Conservation (phyloP, 2,113 vertebrate genomes). For the Mugil cephalus region DNA sequence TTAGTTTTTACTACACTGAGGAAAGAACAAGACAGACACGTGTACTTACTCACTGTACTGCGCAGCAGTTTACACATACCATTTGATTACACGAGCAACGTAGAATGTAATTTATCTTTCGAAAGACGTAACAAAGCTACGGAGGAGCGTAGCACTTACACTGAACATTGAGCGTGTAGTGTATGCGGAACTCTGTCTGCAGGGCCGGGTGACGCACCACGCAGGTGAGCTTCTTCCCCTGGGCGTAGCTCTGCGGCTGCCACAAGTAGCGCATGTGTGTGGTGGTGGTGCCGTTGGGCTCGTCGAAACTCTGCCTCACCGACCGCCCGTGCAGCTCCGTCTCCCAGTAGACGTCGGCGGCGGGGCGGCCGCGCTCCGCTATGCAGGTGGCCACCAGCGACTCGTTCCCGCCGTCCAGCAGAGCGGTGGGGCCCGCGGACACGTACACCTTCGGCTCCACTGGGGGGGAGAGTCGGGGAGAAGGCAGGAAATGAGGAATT, state of each 20-base stretch:
- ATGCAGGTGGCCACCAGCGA: conserved; percentile 93
- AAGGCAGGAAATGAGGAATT: conserved; percentile 1
- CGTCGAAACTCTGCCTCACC: conserved; percentile 82
- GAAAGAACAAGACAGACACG: too few relatives aligned
- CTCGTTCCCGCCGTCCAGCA: conserved; percentile 90
- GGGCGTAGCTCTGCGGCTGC: conserved; percentile 88
- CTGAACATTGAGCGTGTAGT: conserved; percentile 90
- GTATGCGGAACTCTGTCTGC: conserved; percentile 89
- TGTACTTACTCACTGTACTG: too few relatives aligned
- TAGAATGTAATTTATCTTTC: neutral
- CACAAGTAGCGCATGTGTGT: conserved; percentile 88
- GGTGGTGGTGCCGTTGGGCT: conserved; percentile 90
- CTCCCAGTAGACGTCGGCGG: conserved; percentile 93
- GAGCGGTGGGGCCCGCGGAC: conserved; percentile 86
- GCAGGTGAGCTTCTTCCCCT: conserved; percentile 91
- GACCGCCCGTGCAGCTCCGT: conserved; percentile 87
- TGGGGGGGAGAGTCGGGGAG: conserved; percentile 58
- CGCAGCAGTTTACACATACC: too few relatives aligned
- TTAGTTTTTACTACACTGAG: too few relatives aligned
- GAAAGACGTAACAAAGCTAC: neutral
- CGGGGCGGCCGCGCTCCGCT: conserved; percentile 92
- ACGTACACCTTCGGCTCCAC: conserved; percentile 96
- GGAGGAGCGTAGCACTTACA: conserved; percentile 86
- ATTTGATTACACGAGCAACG: too few relatives aligned
- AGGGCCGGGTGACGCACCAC: conserved; percentile 93